Base-by-base conservation (phyloP, 2,888 invertebrate species). In the Cataglyphis altisquamis region DNA sequence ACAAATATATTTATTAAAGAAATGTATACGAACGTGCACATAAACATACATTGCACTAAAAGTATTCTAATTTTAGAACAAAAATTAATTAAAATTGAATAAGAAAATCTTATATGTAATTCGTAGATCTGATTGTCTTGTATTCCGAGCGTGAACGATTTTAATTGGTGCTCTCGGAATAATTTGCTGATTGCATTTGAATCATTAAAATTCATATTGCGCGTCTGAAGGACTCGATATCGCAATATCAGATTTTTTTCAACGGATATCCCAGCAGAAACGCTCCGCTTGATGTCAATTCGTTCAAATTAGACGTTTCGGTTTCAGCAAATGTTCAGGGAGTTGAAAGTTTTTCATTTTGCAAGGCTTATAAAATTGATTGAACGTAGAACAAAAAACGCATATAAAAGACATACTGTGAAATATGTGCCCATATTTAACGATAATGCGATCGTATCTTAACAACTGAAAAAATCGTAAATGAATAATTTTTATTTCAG, bases 131-230 rank as follows among this genome's bases (percentile, higher is more conserved):
- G 63, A 52, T 63, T 68, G 81, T 32, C 81, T 82, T 60, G 75
- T 15, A 85, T 87, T 85, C 78, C 89, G 83, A 89, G 85, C 89
- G 88, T 88, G 88, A 88, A 87, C 87, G 83, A 82, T 68, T 75
- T 87, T 88, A 88, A 88, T 88, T 88, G 87, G 89, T 81, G 85
- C 64, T 83, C 87, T 52, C 68, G 63, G 89, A 84, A 80, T 85
- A 87, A 85, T 84, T 84, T 75, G 80, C 84, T 78, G 75, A 81
- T 85, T 89, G 85, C 77, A 80, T 67, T 72, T 52, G 87, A 72
- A 75, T 89, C 82, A 88, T 88, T 89, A 88, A 88, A 89, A 88
- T 89, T 89, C 89, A 88, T 88, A 82, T 52, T 10, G 64, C 21
- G 39, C 29, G 41, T 41, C 80, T 67, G 52, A 84, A 83, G 82